These are phyloP conservation scores for Phoeniculus purpureus DNA, from an alignment of 2,797 vertebrate genomes.

Conservation along the genomic window DNA sequence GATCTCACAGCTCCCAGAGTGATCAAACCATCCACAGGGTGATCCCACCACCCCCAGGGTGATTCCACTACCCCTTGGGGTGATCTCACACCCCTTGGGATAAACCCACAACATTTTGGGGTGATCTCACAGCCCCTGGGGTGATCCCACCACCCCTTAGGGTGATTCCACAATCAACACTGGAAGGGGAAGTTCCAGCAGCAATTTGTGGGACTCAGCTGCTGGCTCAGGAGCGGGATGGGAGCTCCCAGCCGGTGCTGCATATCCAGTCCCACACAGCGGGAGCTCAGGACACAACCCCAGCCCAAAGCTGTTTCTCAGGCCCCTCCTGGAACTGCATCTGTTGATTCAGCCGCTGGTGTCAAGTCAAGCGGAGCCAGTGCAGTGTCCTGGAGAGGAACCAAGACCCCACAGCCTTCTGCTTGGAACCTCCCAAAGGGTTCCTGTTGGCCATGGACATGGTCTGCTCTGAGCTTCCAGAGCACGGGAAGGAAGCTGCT, in stretches of 20 bases:
- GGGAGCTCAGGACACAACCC: not conserved
- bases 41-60: fast-evolving
- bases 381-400: not conserved
- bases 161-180: not conserved
- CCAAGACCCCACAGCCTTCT: not conserved
- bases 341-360: not conserved
- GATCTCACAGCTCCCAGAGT: too few species aligned
- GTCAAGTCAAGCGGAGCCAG: not conserved
- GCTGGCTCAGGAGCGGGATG: not conserved
- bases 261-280: not conserved
- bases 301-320: not conserved
- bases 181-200: too few species aligned
- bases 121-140: not conserved
- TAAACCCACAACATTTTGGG: too few species aligned
- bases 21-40: too few species aligned
- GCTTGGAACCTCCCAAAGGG: not conserved
- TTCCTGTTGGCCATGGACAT: not conserved
- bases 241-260: fast-evolving
- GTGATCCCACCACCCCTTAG: too few species aligned
- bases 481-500: not conserved
- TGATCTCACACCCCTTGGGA: too few species aligned
- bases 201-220: not conserved
- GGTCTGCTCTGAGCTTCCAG: not conserved
- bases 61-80: fast-evolving
- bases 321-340: not conserved